Percentiles rank a stretch among this genome's conserved stretches.
Conservation (phyloP, 2,113 vertebrate genomes). For the Pampusana beccarii region DNA sequence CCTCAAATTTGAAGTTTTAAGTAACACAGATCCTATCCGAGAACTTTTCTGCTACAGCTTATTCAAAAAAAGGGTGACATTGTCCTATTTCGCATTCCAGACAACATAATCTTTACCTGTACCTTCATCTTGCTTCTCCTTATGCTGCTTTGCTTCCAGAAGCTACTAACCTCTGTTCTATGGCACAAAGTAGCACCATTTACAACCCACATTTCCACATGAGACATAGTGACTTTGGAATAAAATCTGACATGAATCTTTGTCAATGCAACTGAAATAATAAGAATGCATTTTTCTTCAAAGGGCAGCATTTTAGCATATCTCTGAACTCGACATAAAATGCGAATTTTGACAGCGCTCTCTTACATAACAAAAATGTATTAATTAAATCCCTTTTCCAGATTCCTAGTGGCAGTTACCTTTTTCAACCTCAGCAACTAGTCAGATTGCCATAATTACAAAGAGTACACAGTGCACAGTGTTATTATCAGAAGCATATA, state of each 20-base stretch:
- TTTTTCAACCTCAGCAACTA: constrained; percentile 42
- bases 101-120: neutral
- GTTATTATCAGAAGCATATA: neutral
- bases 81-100: neutral
- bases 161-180: neutral
- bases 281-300: neutral
- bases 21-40: neutral
- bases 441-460: constrained; percentile 42
- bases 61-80: neutral
- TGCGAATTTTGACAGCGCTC: neutral
- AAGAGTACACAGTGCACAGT: neutral
- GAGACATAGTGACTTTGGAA: neutral
- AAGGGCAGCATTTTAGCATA: neutral
- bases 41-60: neutral
- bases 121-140: neutral
- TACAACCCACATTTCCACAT: neutral
- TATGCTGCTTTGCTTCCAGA: neutral
- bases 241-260: neutral
- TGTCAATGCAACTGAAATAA: neutral
- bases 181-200: neutral
- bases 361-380: constrained; percentile 8
- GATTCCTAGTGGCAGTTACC: constrained; percentile 40
- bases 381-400: constrained; percentile 48
- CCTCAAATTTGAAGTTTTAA: neutral
- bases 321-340: constrained; percentile 23